Percentiles rank a stretch among this genome's conserved stretches.
phyloP scores from a whole-genome alignment of 2,113 vertebrate species.

The Ondatra zibethicus region DNA sequence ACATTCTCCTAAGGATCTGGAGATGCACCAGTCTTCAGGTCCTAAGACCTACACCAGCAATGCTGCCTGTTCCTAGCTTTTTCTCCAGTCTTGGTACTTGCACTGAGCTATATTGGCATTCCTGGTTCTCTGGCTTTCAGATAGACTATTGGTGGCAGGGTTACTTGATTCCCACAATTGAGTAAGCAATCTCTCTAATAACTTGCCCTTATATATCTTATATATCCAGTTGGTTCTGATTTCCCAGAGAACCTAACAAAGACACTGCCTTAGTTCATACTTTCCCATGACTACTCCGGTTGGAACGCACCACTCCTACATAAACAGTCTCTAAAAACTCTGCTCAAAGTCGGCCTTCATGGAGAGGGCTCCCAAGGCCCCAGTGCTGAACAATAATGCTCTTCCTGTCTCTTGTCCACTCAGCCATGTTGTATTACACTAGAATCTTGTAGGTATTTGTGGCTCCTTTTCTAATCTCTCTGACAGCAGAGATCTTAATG shows the following conservation, averaged over 20 bases:
- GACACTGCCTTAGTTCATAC: fast-evolving
- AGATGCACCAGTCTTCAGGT: neutral
- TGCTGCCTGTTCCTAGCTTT: no score
- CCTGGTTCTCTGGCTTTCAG: neutral
- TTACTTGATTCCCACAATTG: neutral
- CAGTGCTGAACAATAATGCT: neutral
- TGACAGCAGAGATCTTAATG: neutral
- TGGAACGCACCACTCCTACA: neutral
- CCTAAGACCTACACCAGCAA: no score
- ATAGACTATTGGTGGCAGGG: no score
- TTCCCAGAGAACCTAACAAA: neutral
- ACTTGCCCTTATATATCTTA: neutral
- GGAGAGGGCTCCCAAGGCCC: neutral
- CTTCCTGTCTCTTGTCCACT: neutral
- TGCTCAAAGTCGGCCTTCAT: neutral
- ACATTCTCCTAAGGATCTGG: neutral
- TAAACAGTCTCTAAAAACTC: neutral
- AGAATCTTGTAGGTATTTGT: neutral
- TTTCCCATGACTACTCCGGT: neutral
- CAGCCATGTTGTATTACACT: no score
- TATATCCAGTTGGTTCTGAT: neutral
- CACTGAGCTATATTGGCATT: neutral
- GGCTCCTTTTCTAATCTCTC: neutral
- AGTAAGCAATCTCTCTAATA: neutral
- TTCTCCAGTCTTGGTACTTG: neutral